Base-by-base conservation (phyloP, 2,113 vertebrate genomes). In the Strix aluco region DNA sequence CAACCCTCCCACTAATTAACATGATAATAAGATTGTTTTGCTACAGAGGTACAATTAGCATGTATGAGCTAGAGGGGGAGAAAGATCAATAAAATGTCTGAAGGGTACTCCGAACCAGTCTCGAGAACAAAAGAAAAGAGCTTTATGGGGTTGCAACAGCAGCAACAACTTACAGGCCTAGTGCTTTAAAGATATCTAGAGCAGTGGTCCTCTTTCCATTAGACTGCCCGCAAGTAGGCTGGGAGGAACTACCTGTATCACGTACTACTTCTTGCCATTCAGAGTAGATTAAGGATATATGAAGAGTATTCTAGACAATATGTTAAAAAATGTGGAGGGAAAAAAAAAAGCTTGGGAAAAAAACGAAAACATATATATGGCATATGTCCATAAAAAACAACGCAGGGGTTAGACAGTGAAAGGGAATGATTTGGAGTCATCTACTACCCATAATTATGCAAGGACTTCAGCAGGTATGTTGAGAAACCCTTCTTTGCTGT, bases 1-100 rank as follows among this genome's bases (percentile, higher is more conserved):
- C 98, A 98, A 98, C 98, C 98, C 98, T 98, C 98, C 98, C 98
- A 98, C 98, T 98, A 98, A 98, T 98, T 98, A 98, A 98, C 98
- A 98, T 98, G 98, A 98, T 98, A 98, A 99, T 99, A 98, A 98
- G 98, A 99, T 98, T 98, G 98, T 98, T 98, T 98, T 98, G 98
- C 98, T 98, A 97, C 97, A 97, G 97, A 98, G 98, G 98, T 98
- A 98, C 98, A 98, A 98, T 98, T 98, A 98, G 98, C 98, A 98
- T 98, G 97, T 97, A 98, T 97, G 97, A 98, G 97, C 96, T 91
- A 94, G 95, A 98, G 96, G 94, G 95, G 95, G 91, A 97, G 96
- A 97, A 93, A 97, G 97, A 98, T 98, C 98, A 98, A 98, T 98
- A 98, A 98, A 97, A 96, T 97, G 97, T 97, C 97, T 98, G 98